Base-by-base conservation (phyloP, 2,797 vertebrate genomes). In the Anguilla anguilla region DNA sequence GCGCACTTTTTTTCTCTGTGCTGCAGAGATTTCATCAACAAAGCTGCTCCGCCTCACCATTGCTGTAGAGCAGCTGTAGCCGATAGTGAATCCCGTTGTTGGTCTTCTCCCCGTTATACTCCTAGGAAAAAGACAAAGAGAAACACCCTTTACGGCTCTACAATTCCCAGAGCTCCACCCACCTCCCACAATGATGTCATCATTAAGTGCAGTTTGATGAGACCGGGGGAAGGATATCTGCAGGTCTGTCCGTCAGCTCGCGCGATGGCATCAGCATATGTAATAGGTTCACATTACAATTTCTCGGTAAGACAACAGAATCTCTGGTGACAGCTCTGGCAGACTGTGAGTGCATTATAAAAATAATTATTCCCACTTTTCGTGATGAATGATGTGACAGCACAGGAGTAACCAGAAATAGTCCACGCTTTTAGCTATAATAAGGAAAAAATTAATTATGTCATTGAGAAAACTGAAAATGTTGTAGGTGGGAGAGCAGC, bases 11-110 rank as follows among this genome's bases (percentile, higher is more conserved):
- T 43, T 79, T 79, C 64, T n/a, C 64, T 6, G n/a, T 15, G 28
- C 31, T 2, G n/a, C 11, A 7, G n/a, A 15, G 19, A 74, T 31
- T 35, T 15, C 15, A 46, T 46, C 55, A 6, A 2, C 2, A 67
- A 59, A 17, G 19, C n/a, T 28, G 85, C 67, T 84, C 19, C n/a
- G 28, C 72, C 96, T 95, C 92, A 98, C 98, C 98, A 0, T 98
- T 99, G 92, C 97, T 98, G 93, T 98, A 98, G 55, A 98, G 97
- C n/a, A 98, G 96, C 92, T 98, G 97, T 57, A 99, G 95, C 72
- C 97, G 95, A 94, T 98, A 98, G 91, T 98, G 98, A 92, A 99
- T 98, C 1, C 98, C 98, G 0, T 98, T 99, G 95, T 98, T 98
- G 67, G 98, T 99, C 92, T 98, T 98, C 91, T 98, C 98, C 0